These are phyloP conservation scores for Sphaerophoria taeniata DNA, from an alignment of 2,888 invertebrate genomes.

Conservation along the genomic window DNA sequence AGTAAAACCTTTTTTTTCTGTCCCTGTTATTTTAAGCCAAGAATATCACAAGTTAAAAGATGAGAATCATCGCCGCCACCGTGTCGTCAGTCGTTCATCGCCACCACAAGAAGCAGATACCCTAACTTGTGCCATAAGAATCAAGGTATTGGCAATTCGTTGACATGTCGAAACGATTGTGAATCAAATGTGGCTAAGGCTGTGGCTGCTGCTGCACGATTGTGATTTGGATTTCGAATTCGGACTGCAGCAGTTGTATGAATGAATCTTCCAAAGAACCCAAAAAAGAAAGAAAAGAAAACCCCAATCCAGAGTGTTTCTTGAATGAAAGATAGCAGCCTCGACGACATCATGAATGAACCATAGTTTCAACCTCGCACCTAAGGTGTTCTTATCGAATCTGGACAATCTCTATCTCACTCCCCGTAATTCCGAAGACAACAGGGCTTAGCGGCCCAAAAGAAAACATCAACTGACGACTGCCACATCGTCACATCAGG, in stretches of 20 bases:
- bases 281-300: slow-evolving; percentile 5
- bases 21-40: slow-evolving; percentile 29
- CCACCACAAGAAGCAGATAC: slow-evolving; percentile 34
- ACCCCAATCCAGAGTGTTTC: slow-evolving; percentile 61
- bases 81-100: not conserved
- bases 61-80: slow-evolving; percentile 59
- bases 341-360: slow-evolving; percentile 70
- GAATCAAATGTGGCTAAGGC: slow-evolving; percentile 64
- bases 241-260: slow-evolving; percentile 56
- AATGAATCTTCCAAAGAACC: slow-evolving; percentile 58
- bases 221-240: slow-evolving; percentile 33
- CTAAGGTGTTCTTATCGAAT: slow-evolving; percentile 74
- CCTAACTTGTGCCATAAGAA: slow-evolving; percentile 45
- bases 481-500: slow-evolving; percentile 52
- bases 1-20: not conserved
- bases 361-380: slow-evolving; percentile 74
- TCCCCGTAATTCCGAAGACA: slow-evolving; percentile 17
- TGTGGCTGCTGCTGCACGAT: slow-evolving; percentile 42
- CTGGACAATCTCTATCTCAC: slow-evolving; percentile 61
- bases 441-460: slow-evolving; percentile 34
- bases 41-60: slow-evolving; percentile 47
- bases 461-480: slow-evolving; percentile 72
- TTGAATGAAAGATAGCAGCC: slow-evolving; percentile 73
- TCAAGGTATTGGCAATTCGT: slow-evolving; percentile 40
- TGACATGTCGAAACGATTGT: slow-evolving; percentile 69